phyloP scores from a whole-genome alignment of 2,113 vertebrate species.

The Istiophorus platypterus region DNA sequence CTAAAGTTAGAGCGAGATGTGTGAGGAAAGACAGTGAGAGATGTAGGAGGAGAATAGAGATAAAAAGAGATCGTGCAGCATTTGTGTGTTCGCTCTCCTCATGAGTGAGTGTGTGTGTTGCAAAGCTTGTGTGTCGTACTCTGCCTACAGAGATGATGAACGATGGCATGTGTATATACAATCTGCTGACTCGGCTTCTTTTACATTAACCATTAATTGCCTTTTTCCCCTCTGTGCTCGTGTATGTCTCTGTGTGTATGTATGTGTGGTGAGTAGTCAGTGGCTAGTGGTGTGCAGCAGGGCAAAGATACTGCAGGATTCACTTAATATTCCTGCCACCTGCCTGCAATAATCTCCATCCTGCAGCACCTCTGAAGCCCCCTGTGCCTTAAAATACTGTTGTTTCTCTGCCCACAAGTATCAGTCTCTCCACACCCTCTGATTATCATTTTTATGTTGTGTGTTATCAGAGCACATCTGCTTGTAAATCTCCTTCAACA shows the following conservation, averaged over 20 bases:
- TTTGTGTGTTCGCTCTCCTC: constrained; percentile 4
- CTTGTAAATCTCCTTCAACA: constrained; percentile 34
- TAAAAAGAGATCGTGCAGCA: constrained; percentile 14
- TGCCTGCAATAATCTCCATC: constrained; percentile 66
- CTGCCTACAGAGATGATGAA: constrained; percentile 70
- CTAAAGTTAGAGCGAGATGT: constrained; percentile 63
- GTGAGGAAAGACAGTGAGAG: constrained; percentile 24
- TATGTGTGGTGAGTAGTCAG: constrained; percentile 49
- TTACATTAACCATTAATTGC: constrained; percentile 75
- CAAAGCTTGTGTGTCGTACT: constrained; percentile 27
- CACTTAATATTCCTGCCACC: constrained; percentile 76
- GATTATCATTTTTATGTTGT: constrained; percentile 6
- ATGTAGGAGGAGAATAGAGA: not conserved
- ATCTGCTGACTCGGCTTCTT: constrained; percentile 69
- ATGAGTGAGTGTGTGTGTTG: constrained; percentile 16
- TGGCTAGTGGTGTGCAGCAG: constrained; percentile 65
- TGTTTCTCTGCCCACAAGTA: constrained; percentile 47
- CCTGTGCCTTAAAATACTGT: constrained; percentile 36
- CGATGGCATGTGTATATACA: constrained; percentile 59
- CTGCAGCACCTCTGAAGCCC: constrained; percentile 56
- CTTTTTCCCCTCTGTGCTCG: constrained; percentile 27
- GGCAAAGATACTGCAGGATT: constrained; percentile 65
- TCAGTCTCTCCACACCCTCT: constrained; percentile 15
- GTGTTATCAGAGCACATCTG: constrained; percentile 20
- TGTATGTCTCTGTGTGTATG: constrained; percentile 32